These are phyloP conservation scores for Mesaphorura yosii DNA, from an alignment of 1,140 invertebrate species.

Conservation along the genomic window DNA sequence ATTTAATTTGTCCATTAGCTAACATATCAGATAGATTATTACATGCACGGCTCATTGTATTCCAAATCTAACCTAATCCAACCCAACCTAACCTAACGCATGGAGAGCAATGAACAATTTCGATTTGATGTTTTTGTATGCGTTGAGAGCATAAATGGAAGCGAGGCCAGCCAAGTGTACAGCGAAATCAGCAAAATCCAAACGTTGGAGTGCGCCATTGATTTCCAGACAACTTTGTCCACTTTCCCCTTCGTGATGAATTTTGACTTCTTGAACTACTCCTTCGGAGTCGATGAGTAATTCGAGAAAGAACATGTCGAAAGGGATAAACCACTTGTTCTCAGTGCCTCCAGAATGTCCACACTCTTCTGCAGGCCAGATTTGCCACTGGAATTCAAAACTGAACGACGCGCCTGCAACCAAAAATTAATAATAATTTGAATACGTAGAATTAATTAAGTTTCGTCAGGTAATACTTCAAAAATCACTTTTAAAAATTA, in stretches of 20 bases:
- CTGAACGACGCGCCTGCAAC: too few species aligned
- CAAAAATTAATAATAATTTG: too few species aligned
- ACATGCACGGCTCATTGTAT: too few species aligned
- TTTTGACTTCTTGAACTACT: slow-evolving; percentile 80
- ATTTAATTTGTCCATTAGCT: too few species aligned
- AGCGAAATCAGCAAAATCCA: slow-evolving; percentile 86
- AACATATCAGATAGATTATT: too few species aligned
- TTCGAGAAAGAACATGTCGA: slow-evolving; percentile 94
- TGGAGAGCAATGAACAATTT: slow-evolving; percentile 85
- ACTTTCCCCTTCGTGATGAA: slow-evolving; percentile 73
- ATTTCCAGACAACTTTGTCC: slow-evolving; percentile 71
- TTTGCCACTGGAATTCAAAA: too few species aligned
- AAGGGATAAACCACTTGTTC: slow-evolving; percentile 77
- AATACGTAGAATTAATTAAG: too few species aligned
- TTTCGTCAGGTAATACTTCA: too few species aligned
- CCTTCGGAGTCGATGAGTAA: slow-evolving; percentile 70
- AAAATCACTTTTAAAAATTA: too few species aligned
- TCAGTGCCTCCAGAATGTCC: slow-evolving; percentile 55
- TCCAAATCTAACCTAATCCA: too few species aligned
- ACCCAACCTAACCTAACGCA: too few species aligned
- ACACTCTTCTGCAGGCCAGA: too few species aligned
- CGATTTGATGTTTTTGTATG: slow-evolving; percentile 85
- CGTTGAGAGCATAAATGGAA: slow-evolving; percentile 85
- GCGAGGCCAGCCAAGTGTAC: slow-evolving; percentile 79
- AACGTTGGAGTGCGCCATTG: slow-evolving; percentile 59